Evolutionary conservation across 2,797 vertebrate genomes (phyloP).

Genomic region (Toxotes lorentzi): DNA sequence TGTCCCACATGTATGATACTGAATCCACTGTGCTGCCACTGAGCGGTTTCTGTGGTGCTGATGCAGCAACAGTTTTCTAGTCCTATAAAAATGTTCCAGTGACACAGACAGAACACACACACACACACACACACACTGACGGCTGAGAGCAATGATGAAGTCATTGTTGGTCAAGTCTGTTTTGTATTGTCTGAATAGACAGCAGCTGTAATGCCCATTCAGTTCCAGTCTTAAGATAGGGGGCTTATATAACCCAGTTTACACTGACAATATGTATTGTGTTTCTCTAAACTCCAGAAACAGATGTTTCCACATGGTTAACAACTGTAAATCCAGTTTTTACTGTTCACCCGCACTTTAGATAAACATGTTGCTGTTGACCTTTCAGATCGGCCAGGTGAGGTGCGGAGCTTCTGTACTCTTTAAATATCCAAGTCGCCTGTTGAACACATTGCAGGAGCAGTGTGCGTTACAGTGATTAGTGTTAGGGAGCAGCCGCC

Average conservation of each 20-base stretch:
- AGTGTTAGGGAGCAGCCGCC: neutral
- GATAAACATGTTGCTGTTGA: constrained; percentile 24
- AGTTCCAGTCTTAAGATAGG: constrained; percentile 38
- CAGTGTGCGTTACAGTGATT: constrained; percentile 1
- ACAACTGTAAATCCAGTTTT: constrained; percentile 28
- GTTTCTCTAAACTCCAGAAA: constrained; percentile 36
- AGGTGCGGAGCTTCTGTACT: neutral
- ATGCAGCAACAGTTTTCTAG: constrained; percentile 62
- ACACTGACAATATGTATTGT: constrained; percentile 51
- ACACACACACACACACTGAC: constrained; percentile 34
- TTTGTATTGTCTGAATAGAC: constrained; percentile 60
- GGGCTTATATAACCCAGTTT: constrained; percentile 44
- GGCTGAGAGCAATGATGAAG: constrained; percentile 57
- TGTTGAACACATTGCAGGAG: constrained; percentile 22
- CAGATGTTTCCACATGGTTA: constrained; percentile 47
- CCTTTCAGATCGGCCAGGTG: constrained; percentile 14
- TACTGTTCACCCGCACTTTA: constrained; percentile 6
- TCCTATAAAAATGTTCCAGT: constrained; percentile 69
- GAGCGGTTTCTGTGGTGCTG: constrained; percentile 69
- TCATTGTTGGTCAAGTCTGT: constrained; percentile 65
- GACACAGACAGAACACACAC: constrained; percentile 32
- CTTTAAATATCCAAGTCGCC: constrained; percentile 23
- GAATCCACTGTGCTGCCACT: constrained; percentile 42
- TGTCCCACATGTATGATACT: constrained; percentile 36
- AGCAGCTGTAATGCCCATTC: constrained; percentile 59